A percentile compares a stretch with the other conserved stretches of the same genome.
phyloP scores from a whole-genome alignment of 1,140 invertebrate species.

The Camponotus floridanus region DNA sequence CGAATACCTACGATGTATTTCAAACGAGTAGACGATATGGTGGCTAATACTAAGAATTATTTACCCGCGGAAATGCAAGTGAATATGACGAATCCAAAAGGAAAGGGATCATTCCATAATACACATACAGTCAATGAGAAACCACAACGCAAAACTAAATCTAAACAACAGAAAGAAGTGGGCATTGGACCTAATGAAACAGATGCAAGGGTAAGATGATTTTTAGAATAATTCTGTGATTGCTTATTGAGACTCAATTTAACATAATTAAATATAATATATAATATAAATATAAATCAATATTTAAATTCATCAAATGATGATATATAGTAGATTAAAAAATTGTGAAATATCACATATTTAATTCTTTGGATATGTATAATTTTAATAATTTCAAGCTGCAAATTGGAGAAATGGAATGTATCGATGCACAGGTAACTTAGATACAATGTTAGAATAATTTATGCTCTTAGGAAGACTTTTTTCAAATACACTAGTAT shows the following conservation, averaged over 20 bases:
- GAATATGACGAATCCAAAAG: constrained; percentile 86
- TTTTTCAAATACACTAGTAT: constrained; percentile 13
- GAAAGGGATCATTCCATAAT: constrained; percentile 83
- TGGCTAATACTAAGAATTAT: constrained; percentile 91
- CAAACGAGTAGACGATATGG: constrained; percentile 90
- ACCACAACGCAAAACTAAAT: constrained; percentile 82
- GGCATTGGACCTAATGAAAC: constrained; percentile 88
- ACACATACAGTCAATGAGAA: constrained; percentile 82
- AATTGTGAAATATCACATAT: constrained; percentile 44
- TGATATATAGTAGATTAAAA: constrained; percentile 1
- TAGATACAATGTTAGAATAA: constrained; percentile 22
- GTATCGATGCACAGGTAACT: constrained; percentile 89
- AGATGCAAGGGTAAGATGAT: constrained; percentile 87
- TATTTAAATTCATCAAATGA: no score
- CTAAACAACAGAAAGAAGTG: constrained; percentile 86
- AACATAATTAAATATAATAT: not conserved
- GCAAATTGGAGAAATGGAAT: constrained; percentile 87
- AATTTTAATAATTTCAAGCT: constrained; percentile 86
- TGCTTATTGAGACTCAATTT: not conserved
- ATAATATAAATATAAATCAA: no score
- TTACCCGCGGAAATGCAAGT: constrained; percentile 90
- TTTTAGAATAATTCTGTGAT: constrained; percentile 16
- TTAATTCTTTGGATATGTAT: constrained; percentile 55
- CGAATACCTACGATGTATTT: constrained; percentile 95
- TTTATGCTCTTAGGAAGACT: constrained; percentile 29